Percentiles rank a stretch among this genome's conserved stretches.
These are phyloP conservation scores for Pelagia noctiluca DNA, from an alignment of 30 jellyfish, hydroid and myxozoan genomes.

Conservation along the genomic window DNA sequence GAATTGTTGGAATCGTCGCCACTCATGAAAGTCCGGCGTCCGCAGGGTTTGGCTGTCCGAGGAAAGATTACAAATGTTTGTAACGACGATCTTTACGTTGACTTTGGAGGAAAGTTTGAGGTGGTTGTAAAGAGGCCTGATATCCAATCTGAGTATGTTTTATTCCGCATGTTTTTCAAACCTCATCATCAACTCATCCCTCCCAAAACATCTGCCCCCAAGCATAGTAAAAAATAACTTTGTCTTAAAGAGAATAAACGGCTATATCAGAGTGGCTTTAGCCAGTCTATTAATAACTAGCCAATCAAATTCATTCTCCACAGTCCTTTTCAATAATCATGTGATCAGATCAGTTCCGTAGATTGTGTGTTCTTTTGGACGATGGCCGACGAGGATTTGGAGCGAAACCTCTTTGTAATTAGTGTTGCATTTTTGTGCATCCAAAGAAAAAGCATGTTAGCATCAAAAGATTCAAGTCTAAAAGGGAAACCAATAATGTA, in stretches of 20 bases:
- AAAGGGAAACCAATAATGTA: no score
- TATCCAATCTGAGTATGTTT: conserved; percentile 49
- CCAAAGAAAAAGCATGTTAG: no score
- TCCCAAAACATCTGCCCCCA: no score
- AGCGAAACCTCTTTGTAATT: no score
- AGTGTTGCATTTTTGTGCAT: no score
- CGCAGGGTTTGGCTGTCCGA: conserved; percentile 63
- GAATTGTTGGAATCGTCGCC: conserved; percentile 76
- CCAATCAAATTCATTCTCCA: background rate
- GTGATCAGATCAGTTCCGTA: no score
- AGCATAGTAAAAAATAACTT: no score
- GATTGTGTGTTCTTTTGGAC: no score
- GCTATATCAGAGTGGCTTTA: background rate
- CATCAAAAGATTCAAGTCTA: no score
- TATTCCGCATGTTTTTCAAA: background rate
- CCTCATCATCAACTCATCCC: background rate
- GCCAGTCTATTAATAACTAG: background rate
- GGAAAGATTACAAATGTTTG: conserved; percentile 81
- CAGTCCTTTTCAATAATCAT: no score
- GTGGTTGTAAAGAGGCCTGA: conserved; percentile 85
- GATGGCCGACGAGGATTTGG: no score
- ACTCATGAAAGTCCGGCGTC: conserved; percentile 81
- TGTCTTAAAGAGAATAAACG: background rate
- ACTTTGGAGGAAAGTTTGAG: conserved; percentile 88
- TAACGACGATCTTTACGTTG: conserved; percentile 87